Base-by-base conservation (phyloP, 1,140 invertebrate species). In the Helicoverpa zea region DNA sequence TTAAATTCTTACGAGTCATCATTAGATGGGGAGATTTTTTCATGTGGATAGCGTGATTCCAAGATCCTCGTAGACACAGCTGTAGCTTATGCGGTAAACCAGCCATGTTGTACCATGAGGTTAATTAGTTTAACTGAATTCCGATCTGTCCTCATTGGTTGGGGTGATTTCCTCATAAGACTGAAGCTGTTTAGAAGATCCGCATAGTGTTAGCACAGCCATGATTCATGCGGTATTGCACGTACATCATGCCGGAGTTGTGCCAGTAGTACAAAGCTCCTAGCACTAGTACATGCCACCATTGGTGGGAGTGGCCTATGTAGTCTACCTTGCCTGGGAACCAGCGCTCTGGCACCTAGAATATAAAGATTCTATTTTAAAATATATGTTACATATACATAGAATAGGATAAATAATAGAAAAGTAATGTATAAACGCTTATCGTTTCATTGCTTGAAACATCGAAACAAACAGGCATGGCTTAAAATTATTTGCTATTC, bases 211-310 rank as follows among this genome's bases (percentile, higher is more conserved):
- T 94, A 2, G 92, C 94, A 94, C 98, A 98, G 58, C 97, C 97
- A 89, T 98, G 97, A 91, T 97, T 97, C 95, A 98, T 97, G 73
- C 98, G 95, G 89, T 98, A 98, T 87, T 98, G 97, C 2, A 98
- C 97, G 87, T 98, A 98, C 81, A 98, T 96, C 94, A 98, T 96
- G 23, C 98, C 98, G n/a, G 98, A 98, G 89, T 98, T 98, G 93
- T 99, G 98, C 98, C 98, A 99, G 90, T 98, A 99, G 89, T 98
- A 97, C 51, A 99, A 96, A n/a, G 98, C 98, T 0, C 97, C 94
- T 11, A 99, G 97, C 12, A 99, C 98, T 66, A 99, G 96, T 47
- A 98, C 94, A 90, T 99, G 98, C 98, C 98, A 99, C 97, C 98
- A 98, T 89, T 99, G 98, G 95, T 99, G 98, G n/a, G 98, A 99